phyloP scores from a whole-genome alignment of 2,797 vertebrate genomes.

The Glyptemys insculpta region DNA sequence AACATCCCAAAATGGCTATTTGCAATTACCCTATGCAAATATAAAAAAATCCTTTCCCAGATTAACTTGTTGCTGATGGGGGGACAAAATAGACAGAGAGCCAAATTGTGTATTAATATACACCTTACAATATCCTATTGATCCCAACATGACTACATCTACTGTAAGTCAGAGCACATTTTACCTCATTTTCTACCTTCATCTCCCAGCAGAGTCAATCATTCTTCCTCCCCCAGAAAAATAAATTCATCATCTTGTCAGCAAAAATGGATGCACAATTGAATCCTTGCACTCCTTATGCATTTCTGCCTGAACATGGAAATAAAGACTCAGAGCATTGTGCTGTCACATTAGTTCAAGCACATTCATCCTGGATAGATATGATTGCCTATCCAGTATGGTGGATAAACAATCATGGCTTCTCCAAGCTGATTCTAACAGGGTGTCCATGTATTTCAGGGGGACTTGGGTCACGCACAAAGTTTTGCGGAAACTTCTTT shows the following conservation, averaged over 20 bases:
- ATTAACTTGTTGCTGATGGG: neutral
- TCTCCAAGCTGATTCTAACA: neutral
- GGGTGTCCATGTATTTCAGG: neutral
- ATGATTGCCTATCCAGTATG: neutral
- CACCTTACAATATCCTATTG: neutral
- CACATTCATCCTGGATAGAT: fast-evolving
- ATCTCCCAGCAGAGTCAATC: neutral
- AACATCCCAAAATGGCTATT: neutral
- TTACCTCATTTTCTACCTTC: neutral
- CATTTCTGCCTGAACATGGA: fast-evolving
- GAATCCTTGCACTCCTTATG: neutral
- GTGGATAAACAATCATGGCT: fast-evolving
- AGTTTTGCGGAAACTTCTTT: too few species aligned
- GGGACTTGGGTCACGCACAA: neutral
- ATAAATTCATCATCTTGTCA: neutral
- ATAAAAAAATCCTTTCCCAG: neutral
- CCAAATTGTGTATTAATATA: neutral
- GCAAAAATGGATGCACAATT: neutral
- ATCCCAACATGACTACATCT: neutral
- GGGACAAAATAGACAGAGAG: neutral
- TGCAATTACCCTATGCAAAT: neutral
- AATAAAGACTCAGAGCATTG: neutral
- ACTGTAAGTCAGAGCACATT: neutral
- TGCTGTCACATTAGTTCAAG: neutral
- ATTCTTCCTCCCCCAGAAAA: neutral